Conservation (phyloP, 37 sponge, comb jelly and placozoan genomes). For the Crambe crambe region DNA sequence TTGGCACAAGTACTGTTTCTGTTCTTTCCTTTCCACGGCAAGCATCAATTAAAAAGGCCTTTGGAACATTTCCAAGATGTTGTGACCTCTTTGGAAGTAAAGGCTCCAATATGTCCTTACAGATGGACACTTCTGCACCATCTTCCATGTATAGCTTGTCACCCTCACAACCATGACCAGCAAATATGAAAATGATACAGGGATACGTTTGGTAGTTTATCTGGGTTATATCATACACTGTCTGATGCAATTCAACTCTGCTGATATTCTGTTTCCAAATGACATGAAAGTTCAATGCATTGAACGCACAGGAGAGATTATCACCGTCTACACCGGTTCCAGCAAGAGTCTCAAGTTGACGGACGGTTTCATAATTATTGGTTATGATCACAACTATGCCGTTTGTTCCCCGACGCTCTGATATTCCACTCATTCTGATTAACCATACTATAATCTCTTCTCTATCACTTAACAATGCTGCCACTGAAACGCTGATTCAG, state of each 20-base stretch:
- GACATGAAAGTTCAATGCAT: background rate
- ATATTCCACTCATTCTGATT: too few relatives aligned
- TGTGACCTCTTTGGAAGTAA: background rate
- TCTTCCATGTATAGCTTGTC: slow-evolving; percentile 11
- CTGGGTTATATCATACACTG: background rate
- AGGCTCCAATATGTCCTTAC: slow-evolving; percentile 10
- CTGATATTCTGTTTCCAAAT: background rate
- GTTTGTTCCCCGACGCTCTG: too few relatives aligned
- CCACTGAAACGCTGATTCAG: too few relatives aligned
- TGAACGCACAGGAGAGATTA: background rate
- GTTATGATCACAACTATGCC: background rate
- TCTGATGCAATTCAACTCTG: background rate
- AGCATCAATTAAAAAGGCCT: slow-evolving; percentile 66
- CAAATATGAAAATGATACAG: slow-evolving; percentile 26
- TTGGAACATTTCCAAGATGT: slow-evolving; percentile 3
- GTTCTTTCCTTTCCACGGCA: slow-evolving; percentile 28
- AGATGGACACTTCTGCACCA: slow-evolving; percentile 6
- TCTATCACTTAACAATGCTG: too few relatives aligned
- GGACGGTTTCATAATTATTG: background rate
- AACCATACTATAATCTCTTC: too few relatives aligned
- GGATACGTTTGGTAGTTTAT: background rate
- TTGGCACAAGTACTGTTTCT: background rate
- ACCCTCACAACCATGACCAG: slow-evolving; percentile 39
- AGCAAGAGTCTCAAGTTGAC: background rate
- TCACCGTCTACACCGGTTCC: background rate